phyloP scores from a whole-genome alignment of 2,888 invertebrate species.

The Napeogenes inachia region DNA sequence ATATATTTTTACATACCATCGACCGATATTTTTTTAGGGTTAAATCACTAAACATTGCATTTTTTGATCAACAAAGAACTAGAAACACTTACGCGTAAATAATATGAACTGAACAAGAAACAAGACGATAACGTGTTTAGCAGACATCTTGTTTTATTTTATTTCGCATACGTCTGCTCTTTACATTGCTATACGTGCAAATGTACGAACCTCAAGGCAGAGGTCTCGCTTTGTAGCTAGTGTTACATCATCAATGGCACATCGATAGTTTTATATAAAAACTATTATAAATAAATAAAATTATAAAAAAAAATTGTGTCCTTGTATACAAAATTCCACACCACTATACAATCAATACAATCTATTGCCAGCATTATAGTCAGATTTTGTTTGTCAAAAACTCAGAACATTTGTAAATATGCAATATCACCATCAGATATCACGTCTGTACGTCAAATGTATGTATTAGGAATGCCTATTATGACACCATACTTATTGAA shows the following conservation, averaged over 20 bases:
- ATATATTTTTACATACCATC: conserved; percentile 1
- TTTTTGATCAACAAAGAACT: conserved; percentile 1
- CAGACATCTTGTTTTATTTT: not conserved
- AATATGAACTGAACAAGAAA: not conserved
- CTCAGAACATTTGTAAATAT: too few species aligned
- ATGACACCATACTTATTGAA: too few species aligned
- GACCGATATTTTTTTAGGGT: not conserved
- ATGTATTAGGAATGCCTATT: too few species aligned
- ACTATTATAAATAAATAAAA: too few species aligned
- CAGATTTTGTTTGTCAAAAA: too few species aligned
- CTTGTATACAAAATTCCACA: too few species aligned
- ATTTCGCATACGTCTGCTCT: not conserved
- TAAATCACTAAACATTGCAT: conserved; percentile 6
- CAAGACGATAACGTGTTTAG: not conserved
- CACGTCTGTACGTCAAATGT: too few species aligned
- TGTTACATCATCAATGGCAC: not conserved
- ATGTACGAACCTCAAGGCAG: not conserved
- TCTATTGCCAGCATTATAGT: too few species aligned
- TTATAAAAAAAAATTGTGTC: too few species aligned
- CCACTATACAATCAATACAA: too few species aligned
- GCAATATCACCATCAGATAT: too few species aligned
- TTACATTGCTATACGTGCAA: not conserved
- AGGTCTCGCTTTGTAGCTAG: not conserved
- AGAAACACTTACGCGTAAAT: not conserved
- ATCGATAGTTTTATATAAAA: too few species aligned